Base-by-base conservation (phyloP, 2,797 vertebrate species). In the Pampus argenteus region DNA sequence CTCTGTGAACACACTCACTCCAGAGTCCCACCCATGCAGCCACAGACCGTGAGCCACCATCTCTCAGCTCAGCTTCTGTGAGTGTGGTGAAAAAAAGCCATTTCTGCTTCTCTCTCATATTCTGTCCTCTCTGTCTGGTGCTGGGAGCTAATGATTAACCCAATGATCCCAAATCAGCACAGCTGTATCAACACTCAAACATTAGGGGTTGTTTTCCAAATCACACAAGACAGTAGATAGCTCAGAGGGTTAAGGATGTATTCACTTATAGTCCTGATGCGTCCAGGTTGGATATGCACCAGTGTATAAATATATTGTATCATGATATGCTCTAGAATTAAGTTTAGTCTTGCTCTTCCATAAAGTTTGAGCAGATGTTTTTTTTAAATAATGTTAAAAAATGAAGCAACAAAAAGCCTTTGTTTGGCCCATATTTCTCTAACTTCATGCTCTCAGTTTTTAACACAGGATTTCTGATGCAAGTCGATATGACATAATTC, bases 71-170 rank as follows among this genome's bases (percentile, higher is more conserved):
- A 17, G 5, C 47, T 44, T 59, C 52, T 68, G 47, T 26, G 17
- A 34, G 63, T n/a, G 49, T 59, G 58, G n/a, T n/a, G n/a, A n/a
- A n/a, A n/a, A 79, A 56, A 74, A 59, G 60, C 71, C 73, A 40
- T 8, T 18, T 40, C 66, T 66, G 50, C 26, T 57, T 31, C 57
- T 57, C 73, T 26, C 64, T 65, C 63, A 76, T 73, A 48, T 42
- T 57, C 28, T 50, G 50, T 84, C 63, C 64, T 11, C 8, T 2
- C 17, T 18, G 51, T 65, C 60, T 55, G 51, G 44, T 34, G n/a
- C 71, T 57, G 17, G 48, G 18, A 34, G 82, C 58, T 75, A 82
- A 84, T 83, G 71, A 88, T 88, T 82, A 85, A 86, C 85, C 68
- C 62, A 40, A 76, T 72, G 44, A 76, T 72, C 60, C 74, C 71